Percentiles rank a stretch among this genome's conserved stretches.
phyloP scores from a whole-genome alignment of 1,140 invertebrate genomes.

The Rhyacophila brunnea region DNA sequence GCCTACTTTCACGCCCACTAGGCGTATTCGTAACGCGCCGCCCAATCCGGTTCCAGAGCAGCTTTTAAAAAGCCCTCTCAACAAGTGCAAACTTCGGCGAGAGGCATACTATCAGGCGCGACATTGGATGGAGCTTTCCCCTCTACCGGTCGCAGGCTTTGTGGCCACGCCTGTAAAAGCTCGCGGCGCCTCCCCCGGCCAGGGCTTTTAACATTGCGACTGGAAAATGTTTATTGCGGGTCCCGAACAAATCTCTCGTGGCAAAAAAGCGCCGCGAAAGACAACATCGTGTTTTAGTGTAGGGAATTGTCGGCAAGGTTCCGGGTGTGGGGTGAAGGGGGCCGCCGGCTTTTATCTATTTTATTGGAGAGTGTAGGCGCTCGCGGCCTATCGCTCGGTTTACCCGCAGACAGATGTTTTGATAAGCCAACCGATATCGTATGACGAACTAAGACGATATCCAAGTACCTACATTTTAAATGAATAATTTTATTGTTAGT shows the following conservation, averaged over 20 bases:
- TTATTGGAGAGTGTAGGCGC: too few species aligned
- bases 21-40: not conserved
- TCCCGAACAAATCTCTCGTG: slow-evolving; percentile 27
- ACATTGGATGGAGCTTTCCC: slow-evolving; percentile 11
- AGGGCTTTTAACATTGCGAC: slow-evolving; percentile 15
- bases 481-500: too few species aligned
- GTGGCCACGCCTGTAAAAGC: not conserved
- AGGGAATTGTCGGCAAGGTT: not conserved
- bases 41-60: slow-evolving; percentile 16
- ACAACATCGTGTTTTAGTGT: slow-evolving; percentile 21
- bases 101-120: not conserved
- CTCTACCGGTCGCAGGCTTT: not conserved
- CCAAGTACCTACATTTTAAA: too few species aligned
- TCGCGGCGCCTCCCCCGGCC: slow-evolving; percentile 8
- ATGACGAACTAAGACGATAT: too few species aligned
- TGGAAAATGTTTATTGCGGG: slow-evolving; percentile 22
- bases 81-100: slow-evolving; percentile 4
- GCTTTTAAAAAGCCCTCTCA: slow-evolving; percentile 15
- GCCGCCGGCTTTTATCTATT: not conserved
- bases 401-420: too few species aligned
- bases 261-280: slow-evolving; percentile 23
- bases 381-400: too few species aligned
- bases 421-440: too few species aligned
- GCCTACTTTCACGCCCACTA: not conserved
- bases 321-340: not conserved